Evolutionary conservation across 2,113 vertebrate species (phyloP).

Genomic region (Garra rufa): DNA sequence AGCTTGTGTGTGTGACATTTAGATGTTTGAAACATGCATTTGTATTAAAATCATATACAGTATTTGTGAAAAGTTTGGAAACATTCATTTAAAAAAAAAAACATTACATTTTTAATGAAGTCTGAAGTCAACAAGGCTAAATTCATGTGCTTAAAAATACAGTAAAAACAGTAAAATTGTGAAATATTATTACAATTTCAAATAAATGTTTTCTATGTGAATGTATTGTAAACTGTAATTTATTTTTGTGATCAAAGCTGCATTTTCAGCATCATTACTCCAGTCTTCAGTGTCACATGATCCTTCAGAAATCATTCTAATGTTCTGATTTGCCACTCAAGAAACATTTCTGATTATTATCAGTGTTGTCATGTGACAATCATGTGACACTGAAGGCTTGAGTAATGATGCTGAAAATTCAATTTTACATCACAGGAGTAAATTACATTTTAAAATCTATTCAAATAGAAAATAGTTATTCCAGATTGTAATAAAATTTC

Average conservation of each 20-base stretch:
- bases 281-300: background rate
- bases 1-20: background rate
- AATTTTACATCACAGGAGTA: too few relatives aligned
- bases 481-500: too few relatives aligned
- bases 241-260: background rate
- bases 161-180: background rate
- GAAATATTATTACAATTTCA: background rate
- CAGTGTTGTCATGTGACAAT: too few relatives aligned
- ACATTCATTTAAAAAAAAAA: too few relatives aligned
- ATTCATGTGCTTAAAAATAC: background rate
- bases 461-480: too few relatives aligned
- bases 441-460: too few relatives aligned
- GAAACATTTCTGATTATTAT: too few relatives aligned
- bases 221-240: background rate
- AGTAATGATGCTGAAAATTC: too few relatives aligned
- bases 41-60: background rate
- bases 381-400: too few relatives aligned
- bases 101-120: too few relatives aligned
- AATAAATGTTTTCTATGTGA: background rate
- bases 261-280: background rate
- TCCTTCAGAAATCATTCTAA: background rate
- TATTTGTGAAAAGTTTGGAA: background rate
- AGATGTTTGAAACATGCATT: background rate
- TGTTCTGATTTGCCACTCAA: too few relatives aligned
- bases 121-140: background rate